Conservation (phyloP, 2,888 invertebrate species). For the Eristalis tenax region DNA sequence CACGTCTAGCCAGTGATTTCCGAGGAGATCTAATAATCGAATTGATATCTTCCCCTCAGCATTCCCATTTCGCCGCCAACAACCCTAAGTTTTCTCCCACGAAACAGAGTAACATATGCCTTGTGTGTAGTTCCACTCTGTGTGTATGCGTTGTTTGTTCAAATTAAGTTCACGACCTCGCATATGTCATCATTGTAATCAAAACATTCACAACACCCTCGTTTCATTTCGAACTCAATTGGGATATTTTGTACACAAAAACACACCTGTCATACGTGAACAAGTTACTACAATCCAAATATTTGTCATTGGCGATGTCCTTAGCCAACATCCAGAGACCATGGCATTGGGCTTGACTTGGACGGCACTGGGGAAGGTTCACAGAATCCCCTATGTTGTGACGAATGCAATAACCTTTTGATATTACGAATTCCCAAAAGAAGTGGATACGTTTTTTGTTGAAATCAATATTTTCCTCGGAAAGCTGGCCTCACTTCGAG, state of each 20-base stretch:
- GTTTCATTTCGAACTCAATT: constrained; percentile 2
- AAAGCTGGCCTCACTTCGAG: not conserved
- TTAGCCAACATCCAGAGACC: not conserved
- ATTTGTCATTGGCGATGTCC: constrained; percentile 17
- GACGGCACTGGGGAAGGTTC: not conserved
- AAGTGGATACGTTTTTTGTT: not conserved
- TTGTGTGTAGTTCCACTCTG: not conserved
- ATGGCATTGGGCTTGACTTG: not conserved
- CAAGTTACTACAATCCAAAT: constrained; percentile 18
- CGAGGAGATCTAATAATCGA: not conserved
- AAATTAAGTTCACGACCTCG: not conserved
- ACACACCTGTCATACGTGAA: constrained; percentile 6
- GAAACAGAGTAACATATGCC: not conserved
- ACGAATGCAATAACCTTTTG: not conserved
- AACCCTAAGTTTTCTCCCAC: not conserved
- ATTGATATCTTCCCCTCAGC: not conserved
- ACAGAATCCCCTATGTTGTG: not conserved
- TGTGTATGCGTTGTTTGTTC: not conserved
- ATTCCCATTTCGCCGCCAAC: not conserved
- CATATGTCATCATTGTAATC: not conserved
- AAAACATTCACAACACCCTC: not conserved
- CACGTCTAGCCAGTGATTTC: not conserved
- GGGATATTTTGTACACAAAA: not conserved
- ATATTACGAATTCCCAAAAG: not conserved
- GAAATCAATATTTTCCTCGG: not conserved